These are phyloP conservation scores for Bubalus kerabau DNA, from an alignment of 2,113 vertebrate genomes.

Conservation along the genomic window DNA sequence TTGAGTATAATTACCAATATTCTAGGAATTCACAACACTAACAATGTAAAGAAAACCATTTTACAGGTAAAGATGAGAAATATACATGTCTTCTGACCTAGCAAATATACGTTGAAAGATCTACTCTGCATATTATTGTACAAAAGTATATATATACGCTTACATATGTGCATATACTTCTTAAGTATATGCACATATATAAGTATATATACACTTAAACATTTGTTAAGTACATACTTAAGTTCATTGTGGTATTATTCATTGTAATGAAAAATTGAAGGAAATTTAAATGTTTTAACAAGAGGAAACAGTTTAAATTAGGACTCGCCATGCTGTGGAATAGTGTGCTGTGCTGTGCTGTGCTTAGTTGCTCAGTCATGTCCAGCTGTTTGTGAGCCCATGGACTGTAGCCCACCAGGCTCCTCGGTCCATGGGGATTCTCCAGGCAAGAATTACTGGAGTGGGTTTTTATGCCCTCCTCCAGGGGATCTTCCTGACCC, in stretches of 20 bases:
- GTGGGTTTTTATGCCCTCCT: not conserved
- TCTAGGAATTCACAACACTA: not conserved
- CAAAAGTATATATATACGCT: not conserved
- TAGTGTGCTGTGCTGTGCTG: not conserved
- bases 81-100: not conserved
- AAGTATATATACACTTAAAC: not conserved
- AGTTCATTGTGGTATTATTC: not conserved
- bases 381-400: not conserved
- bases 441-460: not conserved
- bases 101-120: not conserved
- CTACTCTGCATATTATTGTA: not conserved
- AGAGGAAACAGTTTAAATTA: not conserved
- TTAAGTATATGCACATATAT: not conserved
- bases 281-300: not conserved
- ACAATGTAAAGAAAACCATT: not conserved
- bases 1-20: not conserved
- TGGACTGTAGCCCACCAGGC: not conserved
- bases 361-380: not conserved
- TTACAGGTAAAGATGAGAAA: not conserved
- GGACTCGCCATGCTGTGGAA: not conserved
- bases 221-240: not conserved
- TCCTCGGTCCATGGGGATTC: not conserved
- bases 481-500: not conserved
- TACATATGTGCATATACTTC: not conserved
- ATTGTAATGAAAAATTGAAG: slow-evolving; percentile 9